These are phyloP conservation scores for Aplidium turbinatum DNA, from an alignment of 23 tunicate species.

Conservation along the genomic window DNA sequence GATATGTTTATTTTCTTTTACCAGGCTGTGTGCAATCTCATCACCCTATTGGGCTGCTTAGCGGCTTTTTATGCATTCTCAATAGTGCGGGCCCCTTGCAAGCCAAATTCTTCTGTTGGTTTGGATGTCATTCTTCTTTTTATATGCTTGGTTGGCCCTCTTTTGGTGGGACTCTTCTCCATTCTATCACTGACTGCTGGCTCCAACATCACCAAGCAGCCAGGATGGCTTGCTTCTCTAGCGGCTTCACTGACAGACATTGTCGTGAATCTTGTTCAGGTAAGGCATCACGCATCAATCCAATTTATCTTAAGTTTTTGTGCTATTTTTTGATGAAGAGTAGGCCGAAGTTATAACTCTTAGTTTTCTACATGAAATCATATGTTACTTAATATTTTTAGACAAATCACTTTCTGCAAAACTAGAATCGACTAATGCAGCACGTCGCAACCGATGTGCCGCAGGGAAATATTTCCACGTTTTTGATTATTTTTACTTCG, in stretches of 20 bases:
- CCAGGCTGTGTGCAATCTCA: constrained; percentile 26
- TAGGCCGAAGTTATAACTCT: no score
- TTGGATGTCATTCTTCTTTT: constrained; percentile 46
- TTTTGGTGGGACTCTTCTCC: constrained; percentile 5
- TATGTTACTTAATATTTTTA: no score
- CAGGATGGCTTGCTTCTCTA: constrained; percentile 8
- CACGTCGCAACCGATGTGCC: no score
- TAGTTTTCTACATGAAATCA: no score
- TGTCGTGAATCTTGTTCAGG: constrained; percentile 25
- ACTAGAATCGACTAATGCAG: no score
- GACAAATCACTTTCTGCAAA: no score
- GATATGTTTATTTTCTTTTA: not conserved
- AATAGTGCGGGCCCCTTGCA: constrained; percentile 22
- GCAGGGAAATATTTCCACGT: no score
- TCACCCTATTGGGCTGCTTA: constrained; percentile 29
- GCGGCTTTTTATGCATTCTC: constrained; percentile 29
- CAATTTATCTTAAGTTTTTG: no score
- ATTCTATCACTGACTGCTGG: constrained; percentile 31
- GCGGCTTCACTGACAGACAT: constrained; percentile 16
- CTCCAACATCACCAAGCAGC: not conserved
- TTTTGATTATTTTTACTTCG: no score
- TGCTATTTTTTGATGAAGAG: no score
- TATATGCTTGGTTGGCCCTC: constrained; percentile 29
- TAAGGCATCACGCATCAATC: no score
- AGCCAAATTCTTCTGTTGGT: constrained; percentile 16